Conservation (phyloP, 53 echinoderm and acorn worm genomes). For the Holothuria leucospilota region DNA sequence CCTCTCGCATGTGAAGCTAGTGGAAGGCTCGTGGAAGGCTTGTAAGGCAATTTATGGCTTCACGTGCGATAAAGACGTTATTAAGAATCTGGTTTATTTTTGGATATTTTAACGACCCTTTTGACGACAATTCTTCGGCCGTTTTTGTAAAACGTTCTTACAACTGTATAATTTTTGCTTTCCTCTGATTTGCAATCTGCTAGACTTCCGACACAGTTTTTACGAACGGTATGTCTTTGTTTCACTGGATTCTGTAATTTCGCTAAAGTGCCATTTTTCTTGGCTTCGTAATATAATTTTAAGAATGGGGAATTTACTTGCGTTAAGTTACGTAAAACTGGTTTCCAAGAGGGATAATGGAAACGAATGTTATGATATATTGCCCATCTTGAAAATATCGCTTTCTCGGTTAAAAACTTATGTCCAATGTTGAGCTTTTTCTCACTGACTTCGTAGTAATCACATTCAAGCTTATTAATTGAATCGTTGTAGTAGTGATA, state of each 20-base stretch:
- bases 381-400: conserved; percentile 49
- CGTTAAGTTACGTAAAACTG: conserved; percentile 34
- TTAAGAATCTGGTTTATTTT: neutral
- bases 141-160: conserved; percentile 49
- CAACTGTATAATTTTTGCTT: conserved; percentile 39
- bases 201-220: conserved; percentile 16
- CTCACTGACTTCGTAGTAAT: conserved; percentile 31
- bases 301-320: conserved; percentile 36
- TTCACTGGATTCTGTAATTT: conserved; percentile 31
- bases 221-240: neutral
- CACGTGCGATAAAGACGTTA: too few species aligned
- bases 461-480: conserved; percentile 44
- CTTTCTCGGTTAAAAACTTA: conserved; percentile 53
- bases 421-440: conserved; percentile 43
- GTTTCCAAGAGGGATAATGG: conserved; percentile 58
- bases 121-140: conserved; percentile 43
- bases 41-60: too few species aligned
- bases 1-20: too few species aligned
- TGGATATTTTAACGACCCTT: conserved; percentile 42
- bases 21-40: too few species aligned
- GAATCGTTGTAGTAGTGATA: conserved; percentile 55
- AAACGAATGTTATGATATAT: conserved; percentile 29
- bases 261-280: conserved; percentile 30
- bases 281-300: conserved; percentile 49
- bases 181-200: conserved; percentile 18